Evolutionary conservation across 1,140 invertebrate species (phyloP).

Genomic region (Limonius californicus): DNA sequence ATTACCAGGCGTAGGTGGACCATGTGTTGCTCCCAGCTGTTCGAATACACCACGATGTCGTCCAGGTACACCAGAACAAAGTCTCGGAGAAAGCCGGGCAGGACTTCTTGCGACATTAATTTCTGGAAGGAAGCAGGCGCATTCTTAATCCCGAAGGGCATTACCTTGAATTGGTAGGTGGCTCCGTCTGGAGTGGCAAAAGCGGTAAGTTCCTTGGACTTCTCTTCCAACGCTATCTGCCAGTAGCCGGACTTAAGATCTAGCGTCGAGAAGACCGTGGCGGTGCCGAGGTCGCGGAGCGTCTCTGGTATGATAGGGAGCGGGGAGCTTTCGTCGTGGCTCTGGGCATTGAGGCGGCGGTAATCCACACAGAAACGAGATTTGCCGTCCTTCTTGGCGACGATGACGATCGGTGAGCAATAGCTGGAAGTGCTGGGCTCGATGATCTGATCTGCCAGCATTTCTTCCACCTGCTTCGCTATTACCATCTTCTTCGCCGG

Average conservation of each 20-base stretch:
- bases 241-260: constrained; percentile 36
- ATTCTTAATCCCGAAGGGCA: constrained; percentile 34
- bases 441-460: constrained; percentile 22
- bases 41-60: constrained; percentile 18
- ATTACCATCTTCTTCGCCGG: no score
- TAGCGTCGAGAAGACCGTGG: constrained; percentile 25
- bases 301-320: constrained; percentile 28
- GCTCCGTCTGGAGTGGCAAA: constrained; percentile 32
- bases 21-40: constrained; percentile 12
- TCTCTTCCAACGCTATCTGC: constrained; percentile 30
- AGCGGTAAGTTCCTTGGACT: constrained; percentile 23
- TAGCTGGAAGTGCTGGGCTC: constrained; percentile 5
- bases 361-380: constrained; percentile 35
- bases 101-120: constrained; percentile 23
- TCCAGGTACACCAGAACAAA: constrained; percentile 28
- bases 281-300: constrained; percentile 17
- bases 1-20: constrained; percentile 15
- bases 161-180: constrained; percentile 29
- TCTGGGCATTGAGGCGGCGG: constrained; percentile 46
- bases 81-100: constrained; percentile 17
- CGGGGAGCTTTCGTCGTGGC: constrained; percentile 36
- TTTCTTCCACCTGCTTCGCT: background rate
- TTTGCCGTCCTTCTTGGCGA: constrained; percentile 24
- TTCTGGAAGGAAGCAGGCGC: constrained; percentile 31
- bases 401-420: constrained; percentile 21